Conservation (phyloP, 2,888 invertebrate species). For the Sminthurides aquaticus region DNA sequence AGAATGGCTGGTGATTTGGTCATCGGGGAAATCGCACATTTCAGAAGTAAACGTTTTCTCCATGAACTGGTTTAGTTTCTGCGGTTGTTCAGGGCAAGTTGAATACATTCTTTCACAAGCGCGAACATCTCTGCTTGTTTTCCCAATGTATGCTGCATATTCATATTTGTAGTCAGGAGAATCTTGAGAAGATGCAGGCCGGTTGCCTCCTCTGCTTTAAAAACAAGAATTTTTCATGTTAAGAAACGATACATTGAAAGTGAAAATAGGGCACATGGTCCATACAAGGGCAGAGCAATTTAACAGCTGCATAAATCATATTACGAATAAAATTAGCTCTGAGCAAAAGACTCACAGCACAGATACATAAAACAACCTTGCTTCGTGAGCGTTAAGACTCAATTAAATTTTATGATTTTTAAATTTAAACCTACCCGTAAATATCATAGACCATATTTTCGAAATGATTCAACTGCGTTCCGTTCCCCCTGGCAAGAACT, state of each 20-base stretch:
- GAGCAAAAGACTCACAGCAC: too few species aligned
- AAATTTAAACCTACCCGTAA: constrained; percentile 15
- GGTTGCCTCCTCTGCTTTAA: constrained; percentile 9
- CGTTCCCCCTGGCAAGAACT: constrained; percentile 36
- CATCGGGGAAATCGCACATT: constrained; percentile 38
- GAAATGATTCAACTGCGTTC: constrained; percentile 34
- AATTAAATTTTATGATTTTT: too few species aligned
- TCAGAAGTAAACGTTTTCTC: constrained; percentile 38
- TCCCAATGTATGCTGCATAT: constrained; percentile 38
- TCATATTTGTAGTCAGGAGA: constrained; percentile 37
- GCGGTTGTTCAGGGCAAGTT: constrained; percentile 33
- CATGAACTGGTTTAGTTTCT: constrained; percentile 35
- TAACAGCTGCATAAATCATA: too few species aligned
- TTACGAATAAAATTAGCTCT: too few species aligned
- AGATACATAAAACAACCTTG: too few species aligned
- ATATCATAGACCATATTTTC: constrained; percentile 28
- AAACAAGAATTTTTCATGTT: neutral
- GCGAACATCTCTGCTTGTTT: constrained; percentile 26
- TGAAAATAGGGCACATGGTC: too few species aligned
- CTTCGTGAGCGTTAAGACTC: too few species aligned
- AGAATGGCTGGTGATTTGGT: constrained; percentile 12
- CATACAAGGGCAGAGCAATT: too few species aligned
- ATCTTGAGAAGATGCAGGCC: constrained; percentile 23
- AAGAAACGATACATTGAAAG: too few species aligned
- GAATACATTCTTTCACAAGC: constrained; percentile 33